Evolutionary conservation across 2,797 vertebrate genomes (phyloP), one percentile per base, ranked within the genome.

Genomic region (Luscinia megarhynchos): DNA sequence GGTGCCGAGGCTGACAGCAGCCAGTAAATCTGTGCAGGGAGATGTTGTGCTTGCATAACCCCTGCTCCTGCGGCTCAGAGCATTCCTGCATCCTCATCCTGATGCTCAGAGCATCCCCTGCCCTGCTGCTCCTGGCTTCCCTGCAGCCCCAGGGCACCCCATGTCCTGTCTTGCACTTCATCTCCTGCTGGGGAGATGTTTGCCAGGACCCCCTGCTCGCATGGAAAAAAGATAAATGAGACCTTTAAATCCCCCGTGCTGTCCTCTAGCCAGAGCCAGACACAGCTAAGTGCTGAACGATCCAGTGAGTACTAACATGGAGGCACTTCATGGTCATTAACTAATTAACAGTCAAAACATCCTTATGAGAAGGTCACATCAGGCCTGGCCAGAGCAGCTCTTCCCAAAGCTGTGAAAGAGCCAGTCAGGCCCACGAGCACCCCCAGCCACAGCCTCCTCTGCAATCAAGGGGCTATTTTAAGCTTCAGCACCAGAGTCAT

Each of bases 291-390:
- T 51, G 86, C 84, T 40, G 78, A 67, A 73, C 5, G 41, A 92
- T 40, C 80, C 90, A 41, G 74, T 5, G 58, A 76, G 62, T 70
- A 51, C 89, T 58, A 93, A 74, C 91, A 77, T 9, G 67, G 84
- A 87, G 74, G 80, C 83, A 32, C 53, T 89, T 94, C 68, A 84
- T 9, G 70, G 88, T 89, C 93, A 84, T 95, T 94, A 94, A 73
- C 70, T 94, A 80, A 96, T 95, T 87, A 95, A 72, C 67, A 50
- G 53, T 79, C 92, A 59, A 86, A 83, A 19, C 72, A 69, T 82
- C 73, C 43, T 36, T 32, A 1, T 36, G 89, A 92, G 90, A n/a
- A 1, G 2, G 51, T 20, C 66, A 11, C 66, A 6, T 85, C 74
- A 70, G 36, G 64, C 46, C 89, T n/a, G 80, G 85, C n/a, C 51